Percentiles rank a stretch among this genome's conserved stretches.
phyloP scores from a whole-genome alignment of 2,888 invertebrate species.

The Diaperis boleti region DNA sequence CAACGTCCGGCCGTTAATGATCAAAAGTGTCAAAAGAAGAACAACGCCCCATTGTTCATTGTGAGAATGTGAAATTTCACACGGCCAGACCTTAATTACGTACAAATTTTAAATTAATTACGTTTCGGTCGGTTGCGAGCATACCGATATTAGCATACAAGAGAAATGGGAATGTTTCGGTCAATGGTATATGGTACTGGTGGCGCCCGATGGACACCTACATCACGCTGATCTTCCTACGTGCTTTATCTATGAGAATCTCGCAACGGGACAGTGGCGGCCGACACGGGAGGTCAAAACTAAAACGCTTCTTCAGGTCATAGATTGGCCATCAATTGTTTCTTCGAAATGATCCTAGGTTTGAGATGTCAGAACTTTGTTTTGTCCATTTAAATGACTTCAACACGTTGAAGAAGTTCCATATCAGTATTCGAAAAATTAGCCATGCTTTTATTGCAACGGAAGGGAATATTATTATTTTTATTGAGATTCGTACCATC shows the following conservation, averaged over 20 bases:
- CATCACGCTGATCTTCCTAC: slow-evolving; percentile 25
- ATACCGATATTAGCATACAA: slow-evolving; percentile 13
- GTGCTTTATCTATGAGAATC: slow-evolving; percentile 19
- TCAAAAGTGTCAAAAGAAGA: slow-evolving; percentile 14
- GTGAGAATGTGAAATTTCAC: slow-evolving; percentile 32
- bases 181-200: slow-evolving; percentile 13
- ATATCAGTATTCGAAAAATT: too few species aligned
- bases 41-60: slow-evolving; percentile 13
- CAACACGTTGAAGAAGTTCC: too few species aligned
- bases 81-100: slow-evolving; percentile 19
- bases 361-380: too few species aligned
- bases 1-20: background rate
- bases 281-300: too few species aligned
- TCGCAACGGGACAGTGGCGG: too few species aligned
- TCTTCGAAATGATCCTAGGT: too few species aligned
- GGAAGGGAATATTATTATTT: too few species aligned
- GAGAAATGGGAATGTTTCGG: slow-evolving; percentile 24
- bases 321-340: too few species aligned
- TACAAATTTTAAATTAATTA: slow-evolving; percentile 23
- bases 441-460: too few species aligned
- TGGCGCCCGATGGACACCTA: slow-evolving; percentile 18
- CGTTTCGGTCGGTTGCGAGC: slow-evolving; percentile 24
- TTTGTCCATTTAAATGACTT: too few species aligned
- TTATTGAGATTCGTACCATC: too few species aligned
- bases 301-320: too few species aligned